Evolutionary conservation across 2,797 vertebrate species (phyloP).

Genomic region (Syndactyla subalaris): DNA sequence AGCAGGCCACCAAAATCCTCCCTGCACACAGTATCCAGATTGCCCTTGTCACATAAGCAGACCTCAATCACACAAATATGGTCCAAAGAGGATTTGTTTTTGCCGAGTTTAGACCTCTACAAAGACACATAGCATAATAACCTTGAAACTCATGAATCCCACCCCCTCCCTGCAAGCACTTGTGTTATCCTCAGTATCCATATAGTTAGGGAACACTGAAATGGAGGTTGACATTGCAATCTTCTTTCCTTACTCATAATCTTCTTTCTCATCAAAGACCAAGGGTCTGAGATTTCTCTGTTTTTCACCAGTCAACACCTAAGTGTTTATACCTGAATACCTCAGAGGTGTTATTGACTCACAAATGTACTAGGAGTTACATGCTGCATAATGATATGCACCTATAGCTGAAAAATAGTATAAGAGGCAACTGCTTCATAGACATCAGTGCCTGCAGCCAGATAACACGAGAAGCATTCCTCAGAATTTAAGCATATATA

Average conservation of each 20-base stretch:
- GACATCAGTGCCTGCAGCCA: neutral
- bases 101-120: constrained; percentile 23
- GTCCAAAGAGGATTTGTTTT: constrained; percentile 65
- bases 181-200: neutral
- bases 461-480: neutral
- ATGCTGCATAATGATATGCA: neutral
- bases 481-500: neutral
- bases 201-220: neutral
- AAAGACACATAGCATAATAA: constrained; percentile 4
- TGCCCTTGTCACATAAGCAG: constrained; percentile 57
- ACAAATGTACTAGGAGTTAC: neutral
- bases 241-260: neutral
- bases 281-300: neutral
- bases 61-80: constrained; percentile 42
- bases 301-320: neutral
- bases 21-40: constrained; percentile 1
- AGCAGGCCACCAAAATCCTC: constrained; percentile 45
- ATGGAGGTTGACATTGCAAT: neutral
- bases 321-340: neutral
- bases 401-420: neutral
- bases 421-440: neutral
- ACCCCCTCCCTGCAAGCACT: neutral
- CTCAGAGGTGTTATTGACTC: neutral
- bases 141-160: constrained; percentile 22
- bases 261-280: neutral